These are phyloP conservation scores for Lytechinus variegatus DNA, from an alignment of 35 echinoderm and acorn worm genomes.

Conservation along the genomic window DNA sequence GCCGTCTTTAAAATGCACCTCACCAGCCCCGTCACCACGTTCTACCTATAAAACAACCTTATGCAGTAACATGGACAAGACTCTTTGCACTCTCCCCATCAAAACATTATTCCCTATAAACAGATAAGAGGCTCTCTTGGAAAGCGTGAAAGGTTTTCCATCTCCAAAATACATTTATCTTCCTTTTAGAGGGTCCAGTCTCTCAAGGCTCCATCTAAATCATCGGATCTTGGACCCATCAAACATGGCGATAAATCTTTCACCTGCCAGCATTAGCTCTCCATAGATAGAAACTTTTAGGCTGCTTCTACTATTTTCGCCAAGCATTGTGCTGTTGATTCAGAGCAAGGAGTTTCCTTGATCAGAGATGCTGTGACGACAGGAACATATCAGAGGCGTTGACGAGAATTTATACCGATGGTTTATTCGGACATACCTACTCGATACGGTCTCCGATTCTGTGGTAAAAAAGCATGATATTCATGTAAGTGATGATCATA, in stretches of 20 bases:
- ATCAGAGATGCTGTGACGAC: too few relatives aligned
- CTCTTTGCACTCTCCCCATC: background rate
- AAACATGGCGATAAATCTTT: background rate
- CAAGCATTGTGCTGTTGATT: background rate
- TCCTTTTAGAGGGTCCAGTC: background rate
- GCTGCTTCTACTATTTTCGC: background rate
- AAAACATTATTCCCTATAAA: background rate
- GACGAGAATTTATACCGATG: too few relatives aligned
- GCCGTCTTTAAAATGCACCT: too few relatives aligned
- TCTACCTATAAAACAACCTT: too few relatives aligned
- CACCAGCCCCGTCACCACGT: too few relatives aligned
- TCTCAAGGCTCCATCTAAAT: background rate
- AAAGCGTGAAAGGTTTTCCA: background rate
- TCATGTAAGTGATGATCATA: too few relatives aligned
- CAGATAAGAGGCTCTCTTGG: background rate
- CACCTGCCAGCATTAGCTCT: background rate
- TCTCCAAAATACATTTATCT: slow-evolving; percentile 5
- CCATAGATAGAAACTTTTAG: background rate
- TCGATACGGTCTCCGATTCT: too few relatives aligned
- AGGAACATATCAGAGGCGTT: too few relatives aligned
- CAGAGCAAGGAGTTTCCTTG: too few relatives aligned
- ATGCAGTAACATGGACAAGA: background rate
- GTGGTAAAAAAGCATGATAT: too few relatives aligned
- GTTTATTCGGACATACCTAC: too few relatives aligned
- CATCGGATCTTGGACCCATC: background rate